phyloP scores from a whole-genome alignment of 23 tunicate species.

The Ciona savignyi region DNA sequence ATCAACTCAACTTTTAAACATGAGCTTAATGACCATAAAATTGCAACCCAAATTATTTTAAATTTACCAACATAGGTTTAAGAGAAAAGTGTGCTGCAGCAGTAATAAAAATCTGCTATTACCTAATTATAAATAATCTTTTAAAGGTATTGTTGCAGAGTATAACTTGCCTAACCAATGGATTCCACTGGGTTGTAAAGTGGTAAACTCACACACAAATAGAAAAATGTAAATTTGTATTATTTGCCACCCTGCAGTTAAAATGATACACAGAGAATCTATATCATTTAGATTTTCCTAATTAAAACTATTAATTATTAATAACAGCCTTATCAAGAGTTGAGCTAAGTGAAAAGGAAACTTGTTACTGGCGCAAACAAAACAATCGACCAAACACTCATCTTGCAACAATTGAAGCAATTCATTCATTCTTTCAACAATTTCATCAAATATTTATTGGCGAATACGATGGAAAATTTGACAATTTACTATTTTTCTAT shows the following conservation, averaged over 20 bases:
- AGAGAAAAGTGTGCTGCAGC: too few species aligned
- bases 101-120: too few species aligned
- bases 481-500: slow-evolving; percentile 69
- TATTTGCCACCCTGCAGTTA: background rate
- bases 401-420: slow-evolving; percentile 87
- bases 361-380: slow-evolving; percentile 78
- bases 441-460: slow-evolving; percentile 60
- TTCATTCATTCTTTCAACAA: slow-evolving; percentile 43
- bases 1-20: too few species aligned
- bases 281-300: background rate
- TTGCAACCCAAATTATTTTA: too few species aligned
- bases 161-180: too few species aligned
- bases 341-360: slow-evolving; percentile 32
- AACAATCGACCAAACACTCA: slow-evolving; percentile 45
- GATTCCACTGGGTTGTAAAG: too few species aligned
- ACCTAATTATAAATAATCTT: too few species aligned
- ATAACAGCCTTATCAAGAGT: slow-evolving; percentile 40
- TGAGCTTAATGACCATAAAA: too few species aligned
- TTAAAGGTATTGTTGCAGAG: too few species aligned
- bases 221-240: too few species aligned
- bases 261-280: background rate
- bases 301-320: slow-evolving; percentile 6
- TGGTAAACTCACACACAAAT: too few species aligned
- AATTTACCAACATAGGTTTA: too few species aligned
- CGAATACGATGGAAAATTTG: slow-evolving; percentile 47